These are phyloP conservation scores for Noctuana brunneofusca DNA, from an alignment of 2,888 invertebrate genomes.

Conservation along the genomic window DNA sequence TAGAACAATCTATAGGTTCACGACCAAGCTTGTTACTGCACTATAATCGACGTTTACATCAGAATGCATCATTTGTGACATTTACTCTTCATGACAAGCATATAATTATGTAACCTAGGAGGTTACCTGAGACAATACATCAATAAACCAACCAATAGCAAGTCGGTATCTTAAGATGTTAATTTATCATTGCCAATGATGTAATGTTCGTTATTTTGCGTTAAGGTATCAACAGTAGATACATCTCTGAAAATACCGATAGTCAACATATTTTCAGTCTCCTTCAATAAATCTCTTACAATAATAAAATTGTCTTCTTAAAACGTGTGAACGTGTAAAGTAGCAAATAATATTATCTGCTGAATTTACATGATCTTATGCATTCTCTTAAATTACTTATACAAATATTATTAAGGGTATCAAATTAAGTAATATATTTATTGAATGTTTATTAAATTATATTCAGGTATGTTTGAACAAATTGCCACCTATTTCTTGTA, in stretches of 20 bases:
- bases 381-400: neutral
- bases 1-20: constrained; percentile 26
- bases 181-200: constrained; percentile 6
- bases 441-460: constrained; percentile 9
- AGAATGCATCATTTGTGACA: constrained; percentile 49
- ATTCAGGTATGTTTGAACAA: neutral
- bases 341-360: neutral
- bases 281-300: neutral
- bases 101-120: constrained; percentile 49
- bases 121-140: constrained; percentile 31
- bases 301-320: neutral
- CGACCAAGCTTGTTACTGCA: constrained; percentile 26
- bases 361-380: neutral
- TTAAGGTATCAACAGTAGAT: neutral
- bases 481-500: constrained; percentile 36
- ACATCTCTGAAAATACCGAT: neutral
- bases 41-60: constrained; percentile 44
- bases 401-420: neutral
- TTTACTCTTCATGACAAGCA: constrained; percentile 44
- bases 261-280: neutral
- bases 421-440: neutral
- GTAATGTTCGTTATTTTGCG: neutral
- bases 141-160: constrained; percentile 19
- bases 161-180: constrained; percentile 12
- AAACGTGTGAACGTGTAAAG: too few relatives aligned